Conservation (phyloP, 2,797 vertebrate genomes). For the Enteromius mattozi region DNA sequence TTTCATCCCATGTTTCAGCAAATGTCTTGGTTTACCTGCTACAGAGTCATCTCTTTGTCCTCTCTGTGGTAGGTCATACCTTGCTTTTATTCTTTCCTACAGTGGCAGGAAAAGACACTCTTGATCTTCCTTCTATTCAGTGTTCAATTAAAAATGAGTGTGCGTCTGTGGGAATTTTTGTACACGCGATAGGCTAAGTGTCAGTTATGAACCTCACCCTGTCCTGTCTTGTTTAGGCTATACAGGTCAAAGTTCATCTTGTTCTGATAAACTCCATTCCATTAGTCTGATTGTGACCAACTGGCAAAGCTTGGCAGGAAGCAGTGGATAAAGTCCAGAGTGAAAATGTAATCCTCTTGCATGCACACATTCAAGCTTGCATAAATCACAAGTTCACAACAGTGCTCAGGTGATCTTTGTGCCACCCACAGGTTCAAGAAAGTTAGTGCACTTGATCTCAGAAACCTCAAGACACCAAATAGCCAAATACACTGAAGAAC, state of each 20-base stretch:
- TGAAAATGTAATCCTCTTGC: conserved; percentile 56
- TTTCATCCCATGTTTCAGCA: conserved; percentile 75
- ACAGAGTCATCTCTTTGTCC: conserved; percentile 64
- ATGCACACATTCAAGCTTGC: conserved; percentile 25
- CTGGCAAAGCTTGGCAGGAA: conserved; percentile 64
- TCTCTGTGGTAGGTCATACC: conserved; percentile 53
- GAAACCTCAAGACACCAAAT: background rate
- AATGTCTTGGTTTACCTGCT: conserved; percentile 67
- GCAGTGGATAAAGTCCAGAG: conserved; percentile 59
- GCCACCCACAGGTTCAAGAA: conserved; percentile 52
- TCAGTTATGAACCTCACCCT: conserved; percentile 71
- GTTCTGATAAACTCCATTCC: conserved; percentile 67
- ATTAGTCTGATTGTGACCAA: conserved; percentile 71
- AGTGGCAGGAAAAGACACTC: conserved; percentile 20
- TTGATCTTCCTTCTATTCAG: conserved; percentile 30
- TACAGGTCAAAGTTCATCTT: conserved; percentile 64
- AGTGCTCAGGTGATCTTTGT: conserved; percentile 30
- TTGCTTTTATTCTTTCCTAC: conserved; percentile 36
- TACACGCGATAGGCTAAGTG: conserved; percentile 36
- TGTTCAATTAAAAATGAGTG: conserved; percentile 47
- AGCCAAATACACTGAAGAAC: background rate
- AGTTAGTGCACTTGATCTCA: conserved; percentile 37
- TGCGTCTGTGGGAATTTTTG: conserved; percentile 33
- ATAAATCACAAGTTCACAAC: conserved; percentile 20
- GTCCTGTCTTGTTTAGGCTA: conserved; percentile 65